Percentiles rank a stretch among this genome's conserved stretches.
Evolutionary conservation across 2,113 vertebrate genomes (phyloP).

Genomic region (Illadopsis cleaveri): DNA sequence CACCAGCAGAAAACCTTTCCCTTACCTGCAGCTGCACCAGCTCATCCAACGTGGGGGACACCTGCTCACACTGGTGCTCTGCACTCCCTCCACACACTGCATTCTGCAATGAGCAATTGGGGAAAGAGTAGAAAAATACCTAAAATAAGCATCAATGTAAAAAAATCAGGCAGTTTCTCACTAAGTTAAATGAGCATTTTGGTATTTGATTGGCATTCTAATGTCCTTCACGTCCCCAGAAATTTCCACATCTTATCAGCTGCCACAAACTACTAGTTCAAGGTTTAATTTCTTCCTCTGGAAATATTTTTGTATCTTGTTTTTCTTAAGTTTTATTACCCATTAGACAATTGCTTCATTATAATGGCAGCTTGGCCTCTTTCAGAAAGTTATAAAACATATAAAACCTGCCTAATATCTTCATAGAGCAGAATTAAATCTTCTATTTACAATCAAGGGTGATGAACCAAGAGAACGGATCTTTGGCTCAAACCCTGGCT

Average conservation of each 20-base stretch:
- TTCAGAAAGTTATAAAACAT: neutral
- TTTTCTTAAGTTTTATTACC: neutral
- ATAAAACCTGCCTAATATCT: neutral
- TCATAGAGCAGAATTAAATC: neutral
- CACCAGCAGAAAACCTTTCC: neutral
- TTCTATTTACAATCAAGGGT: neutral
- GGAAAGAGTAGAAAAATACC: neutral
- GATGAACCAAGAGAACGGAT: neutral
- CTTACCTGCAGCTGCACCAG: neutral
- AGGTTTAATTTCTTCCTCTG: neutral
- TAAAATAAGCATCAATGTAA: neutral
- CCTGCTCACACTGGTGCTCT: neutral
- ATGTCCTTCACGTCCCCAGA: neutral
- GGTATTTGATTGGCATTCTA: neutral
- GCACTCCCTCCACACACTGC: neutral
- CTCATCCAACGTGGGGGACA: accelerated
- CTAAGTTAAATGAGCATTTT: neutral
- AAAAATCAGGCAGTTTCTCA: neutral
- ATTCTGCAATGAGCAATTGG: neutral
- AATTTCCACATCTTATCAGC: neutral
- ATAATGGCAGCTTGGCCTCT: neutral
- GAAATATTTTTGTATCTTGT: neutral
- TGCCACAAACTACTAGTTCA: neutral
- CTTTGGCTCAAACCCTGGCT: slow-evolving; percentile 14
- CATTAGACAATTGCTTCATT: neutral